Percentiles rank a stretch among this genome's conserved stretches.
phyloP scores from a whole-genome alignment of 2,888 invertebrate species.

The Melanargia galathea region DNA sequence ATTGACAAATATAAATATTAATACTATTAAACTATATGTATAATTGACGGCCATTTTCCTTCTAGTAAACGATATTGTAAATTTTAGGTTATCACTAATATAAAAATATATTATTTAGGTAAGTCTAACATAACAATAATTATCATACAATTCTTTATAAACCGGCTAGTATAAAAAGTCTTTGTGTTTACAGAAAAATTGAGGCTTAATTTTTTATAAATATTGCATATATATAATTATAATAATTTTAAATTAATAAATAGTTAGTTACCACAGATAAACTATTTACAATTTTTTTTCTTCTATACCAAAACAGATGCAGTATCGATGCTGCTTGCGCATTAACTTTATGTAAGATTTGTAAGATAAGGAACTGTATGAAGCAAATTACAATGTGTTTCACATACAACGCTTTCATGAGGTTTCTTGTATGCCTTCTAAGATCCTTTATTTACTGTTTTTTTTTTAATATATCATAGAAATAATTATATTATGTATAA shows the following conservation, averaged over 20 bases:
- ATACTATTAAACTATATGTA: neutral
- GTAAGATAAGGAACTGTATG: too few species aligned
- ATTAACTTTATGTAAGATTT: too few species aligned
- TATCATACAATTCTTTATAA: slow-evolving; percentile 1
- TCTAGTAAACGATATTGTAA: slow-evolving; percentile 21
- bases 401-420: too few species aligned
- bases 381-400: too few species aligned
- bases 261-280: slow-evolving; percentile 36
- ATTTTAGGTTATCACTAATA: slow-evolving; percentile 25
- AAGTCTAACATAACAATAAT: slow-evolving; percentile 12
- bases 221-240: neutral
- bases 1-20: too few species aligned
- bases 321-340: neutral
- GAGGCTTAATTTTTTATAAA: slow-evolving; percentile 29
- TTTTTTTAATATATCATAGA: neutral
- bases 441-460: neutral
- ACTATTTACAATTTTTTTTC: slow-evolving; percentile 12
- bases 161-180: slow-evolving; percentile 8
- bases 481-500: too few species aligned
- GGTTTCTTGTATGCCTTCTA: too few species aligned
- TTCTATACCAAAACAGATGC: slow-evolving; percentile 13
- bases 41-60: slow-evolving; percentile 26
- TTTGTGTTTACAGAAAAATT: slow-evolving; percentile 28
- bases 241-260: slow-evolving; percentile 21
- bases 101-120: slow-evolving; percentile 12